Conservation (phyloP, 2,797 vertebrate genomes). For the Sebastes goodei region DNA sequence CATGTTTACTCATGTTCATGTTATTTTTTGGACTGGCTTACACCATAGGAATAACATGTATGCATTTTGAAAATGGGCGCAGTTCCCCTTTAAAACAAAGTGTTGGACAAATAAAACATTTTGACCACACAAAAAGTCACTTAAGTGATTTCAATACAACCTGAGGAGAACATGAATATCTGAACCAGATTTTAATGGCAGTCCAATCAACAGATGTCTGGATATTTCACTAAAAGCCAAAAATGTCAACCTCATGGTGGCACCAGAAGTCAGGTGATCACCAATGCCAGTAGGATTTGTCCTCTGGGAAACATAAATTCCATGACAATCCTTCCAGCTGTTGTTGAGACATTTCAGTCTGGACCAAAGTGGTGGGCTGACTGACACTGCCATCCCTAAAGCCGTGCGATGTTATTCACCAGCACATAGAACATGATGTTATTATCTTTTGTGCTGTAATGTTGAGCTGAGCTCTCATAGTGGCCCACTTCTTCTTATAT, state of each 20-base stretch:
- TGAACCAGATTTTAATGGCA: background rate
- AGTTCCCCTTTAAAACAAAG: background rate
- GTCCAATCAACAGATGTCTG: background rate
- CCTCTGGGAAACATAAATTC: background rate
- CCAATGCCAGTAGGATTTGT: too few relatives aligned
- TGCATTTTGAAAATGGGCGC: too few relatives aligned
- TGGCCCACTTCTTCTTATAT: background rate
- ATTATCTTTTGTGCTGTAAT: background rate
- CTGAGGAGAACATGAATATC: background rate
- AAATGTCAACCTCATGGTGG: too few relatives aligned
- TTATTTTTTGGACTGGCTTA: too few relatives aligned
- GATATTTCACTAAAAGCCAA: too few relatives aligned
- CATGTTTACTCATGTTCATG: too few relatives aligned
- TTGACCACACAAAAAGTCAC: background rate
- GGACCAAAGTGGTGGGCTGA: background rate
- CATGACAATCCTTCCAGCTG: too few relatives aligned
- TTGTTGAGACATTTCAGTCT: background rate
- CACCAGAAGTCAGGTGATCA: too few relatives aligned
- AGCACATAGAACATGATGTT: background rate
- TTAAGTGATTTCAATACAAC: background rate
- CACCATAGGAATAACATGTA: too few relatives aligned
- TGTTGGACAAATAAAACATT: background rate
- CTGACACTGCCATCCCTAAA: background rate
- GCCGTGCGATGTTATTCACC: background rate
- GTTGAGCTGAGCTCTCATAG: background rate